Conservation (phyloP, 2,888 invertebrate genomes). For the Synergus itoensis region DNA sequence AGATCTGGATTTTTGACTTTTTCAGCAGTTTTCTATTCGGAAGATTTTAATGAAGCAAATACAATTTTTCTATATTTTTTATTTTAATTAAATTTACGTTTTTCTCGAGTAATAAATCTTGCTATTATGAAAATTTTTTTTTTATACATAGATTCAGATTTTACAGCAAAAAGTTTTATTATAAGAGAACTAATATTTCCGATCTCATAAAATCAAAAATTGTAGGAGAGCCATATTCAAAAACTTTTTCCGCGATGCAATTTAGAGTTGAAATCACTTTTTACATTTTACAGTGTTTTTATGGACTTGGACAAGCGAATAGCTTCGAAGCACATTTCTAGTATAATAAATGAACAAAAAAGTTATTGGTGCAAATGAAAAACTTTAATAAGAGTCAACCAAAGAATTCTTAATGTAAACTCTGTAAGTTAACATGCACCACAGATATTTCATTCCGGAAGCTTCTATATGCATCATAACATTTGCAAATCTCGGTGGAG, state of each 20-base stretch:
- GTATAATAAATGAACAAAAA: background rate
- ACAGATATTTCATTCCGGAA: too few relatives aligned
- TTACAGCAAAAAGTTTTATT: background rate
- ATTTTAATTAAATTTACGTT: too few relatives aligned
- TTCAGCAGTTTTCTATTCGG: too few relatives aligned
- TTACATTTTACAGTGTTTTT: background rate
- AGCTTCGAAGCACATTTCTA: background rate
- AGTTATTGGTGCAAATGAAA: too few relatives aligned
- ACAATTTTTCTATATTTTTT: too few relatives aligned
- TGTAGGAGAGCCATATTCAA: background rate
- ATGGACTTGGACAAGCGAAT: background rate
- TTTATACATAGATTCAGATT: background rate
- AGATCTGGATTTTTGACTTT: too few relatives aligned
- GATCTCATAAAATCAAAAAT: background rate
- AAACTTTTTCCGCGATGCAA: background rate
- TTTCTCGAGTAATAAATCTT: too few relatives aligned
- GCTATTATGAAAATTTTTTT: too few relatives aligned
- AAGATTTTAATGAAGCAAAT: too few relatives aligned
- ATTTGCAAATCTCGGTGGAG: background rate
- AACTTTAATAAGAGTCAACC: too few relatives aligned
- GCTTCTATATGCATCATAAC: background rate
- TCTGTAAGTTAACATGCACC: too few relatives aligned
- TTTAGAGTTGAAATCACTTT: background rate
- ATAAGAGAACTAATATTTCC: background rate
- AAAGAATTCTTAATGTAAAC: too few relatives aligned